Percentiles rank a stretch among this genome's conserved stretches.
phyloP scores from a whole-genome alignment of 1,140 invertebrate genomes.

The Samia ricini region DNA sequence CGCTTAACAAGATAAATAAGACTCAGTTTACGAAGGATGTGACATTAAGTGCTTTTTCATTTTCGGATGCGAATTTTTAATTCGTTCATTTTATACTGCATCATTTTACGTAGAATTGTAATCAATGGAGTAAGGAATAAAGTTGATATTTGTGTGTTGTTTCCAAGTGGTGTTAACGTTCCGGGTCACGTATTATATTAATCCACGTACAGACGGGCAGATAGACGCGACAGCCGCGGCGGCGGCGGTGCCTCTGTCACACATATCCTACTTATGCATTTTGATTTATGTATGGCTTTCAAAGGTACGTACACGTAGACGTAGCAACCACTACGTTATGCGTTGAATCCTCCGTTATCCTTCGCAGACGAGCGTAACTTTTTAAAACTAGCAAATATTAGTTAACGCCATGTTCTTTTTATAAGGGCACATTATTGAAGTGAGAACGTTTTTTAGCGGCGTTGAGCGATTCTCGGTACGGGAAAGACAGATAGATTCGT shows the following conservation, averaged over 20 bases:
- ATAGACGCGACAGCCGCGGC: not conserved
- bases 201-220: not conserved
- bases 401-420: too few species aligned
- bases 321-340: too few species aligned
- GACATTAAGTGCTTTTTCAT: not conserved
- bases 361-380: too few species aligned
- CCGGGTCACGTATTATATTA: constrained; percentile 1
- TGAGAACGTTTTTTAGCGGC: too few species aligned
- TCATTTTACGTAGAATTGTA: not conserved
- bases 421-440: too few species aligned
- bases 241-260: not conserved
- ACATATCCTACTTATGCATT: not conserved
- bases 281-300: not conserved
- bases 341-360: too few species aligned
- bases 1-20: not conserved
- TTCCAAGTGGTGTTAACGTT: not conserved
- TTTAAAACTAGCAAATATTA: too few species aligned
- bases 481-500: too few species aligned
- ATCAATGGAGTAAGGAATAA: not conserved
- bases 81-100: not conserved
- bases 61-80: not conserved
- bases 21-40: not conserved
- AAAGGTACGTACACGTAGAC: not conserved
- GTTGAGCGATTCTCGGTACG: too few species aligned
- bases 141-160: not conserved